Evolutionary conservation across 2,888 invertebrate species (phyloP), one percentile per base, ranked within the genome.

Genomic region (Drosophila gaucha): DNA sequence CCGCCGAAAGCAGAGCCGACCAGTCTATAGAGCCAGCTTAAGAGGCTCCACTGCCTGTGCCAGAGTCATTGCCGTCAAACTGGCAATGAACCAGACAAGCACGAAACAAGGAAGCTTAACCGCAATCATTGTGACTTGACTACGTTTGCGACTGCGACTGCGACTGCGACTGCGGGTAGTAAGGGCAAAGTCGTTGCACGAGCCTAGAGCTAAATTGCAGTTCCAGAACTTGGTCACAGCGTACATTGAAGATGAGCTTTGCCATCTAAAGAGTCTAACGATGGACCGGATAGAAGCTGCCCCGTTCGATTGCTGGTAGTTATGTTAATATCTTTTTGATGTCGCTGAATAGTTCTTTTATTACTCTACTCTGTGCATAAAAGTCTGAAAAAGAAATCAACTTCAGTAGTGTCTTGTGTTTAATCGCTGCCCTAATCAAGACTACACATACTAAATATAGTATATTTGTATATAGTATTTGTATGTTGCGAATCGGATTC

Each of bases 21-120:
- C n/a, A 20, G 28, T 2, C 57, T 52, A 47, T 62, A 62, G 54
- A 68, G 46, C 60, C 78, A 56, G 43, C 63, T 63, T 50, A 50
- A 56, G 62, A 63, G 58, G 51, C 36, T 57, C 56, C 56, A 24
- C 52, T 22, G 33, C 35, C 52, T 28, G 50, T 28, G 38, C 50
- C 51, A 67, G 63, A 80, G 67, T 67, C 80, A 80, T 78, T 80
- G 86, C 78, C 86, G 74, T 80, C 85, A 85, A 87, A 74, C 78
- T 80, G 85, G 82, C 78, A 77, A 68, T 86, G 74, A 71, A 70
- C 67, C 64, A 80, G 74, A 73, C 78, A 78, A 74, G 78, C 80
- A 85, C 78, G 78, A 80, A 80, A 87, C 78, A 87, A 87, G 88
- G 80, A 80, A 80, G 80, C 78, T 78, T 62, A 78, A 63, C 60